These are phyloP conservation scores for Psilopsiagon aymara DNA, from an alignment of 2,113 vertebrate genomes.

Conservation along the genomic window DNA sequence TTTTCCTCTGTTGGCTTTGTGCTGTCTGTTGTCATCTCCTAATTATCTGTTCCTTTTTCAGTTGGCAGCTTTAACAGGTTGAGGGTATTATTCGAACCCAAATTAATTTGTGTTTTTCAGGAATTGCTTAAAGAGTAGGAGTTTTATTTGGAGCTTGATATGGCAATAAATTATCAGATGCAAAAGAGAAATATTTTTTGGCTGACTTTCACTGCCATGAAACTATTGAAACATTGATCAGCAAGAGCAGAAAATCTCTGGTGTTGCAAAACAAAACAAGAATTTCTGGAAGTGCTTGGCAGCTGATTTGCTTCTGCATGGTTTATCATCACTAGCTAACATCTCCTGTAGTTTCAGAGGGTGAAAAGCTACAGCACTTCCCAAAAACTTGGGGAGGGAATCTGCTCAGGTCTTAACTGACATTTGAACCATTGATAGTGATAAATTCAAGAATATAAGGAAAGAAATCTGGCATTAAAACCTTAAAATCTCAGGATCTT, in stretches of 20 bases:
- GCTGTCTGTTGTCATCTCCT: conserved; percentile 50
- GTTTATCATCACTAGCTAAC: background rate
- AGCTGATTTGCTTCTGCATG: background rate
- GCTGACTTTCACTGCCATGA: background rate
- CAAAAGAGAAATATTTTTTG: background rate
- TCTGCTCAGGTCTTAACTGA: conserved; percentile 8
- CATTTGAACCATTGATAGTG: background rate
- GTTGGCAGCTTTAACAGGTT: conserved; percentile 53
- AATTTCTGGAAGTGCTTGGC: background rate
- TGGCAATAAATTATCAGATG: conserved; percentile 55
- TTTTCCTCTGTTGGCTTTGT: conserved; percentile 39
- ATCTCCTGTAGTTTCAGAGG: conserved; percentile 10
- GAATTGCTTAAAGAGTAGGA: conserved; percentile 51
- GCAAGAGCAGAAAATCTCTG: background rate
- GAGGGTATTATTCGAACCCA: conserved; percentile 55
- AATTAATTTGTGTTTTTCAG: conserved; percentile 64
- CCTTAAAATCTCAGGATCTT: background rate
- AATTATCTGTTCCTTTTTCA: conserved; percentile 61
- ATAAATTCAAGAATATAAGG: conserved; percentile 32
- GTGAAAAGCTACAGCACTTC: background rate
- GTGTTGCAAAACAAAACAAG: conserved; percentile 8
- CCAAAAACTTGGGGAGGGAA: background rate
- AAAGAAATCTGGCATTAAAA: background rate
- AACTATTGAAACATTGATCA: conserved; percentile 1
- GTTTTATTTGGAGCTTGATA: conserved; percentile 54